Conservation (phyloP, 35 echinoderm and acorn worm genomes). For the Lytechinus pictus region DNA sequence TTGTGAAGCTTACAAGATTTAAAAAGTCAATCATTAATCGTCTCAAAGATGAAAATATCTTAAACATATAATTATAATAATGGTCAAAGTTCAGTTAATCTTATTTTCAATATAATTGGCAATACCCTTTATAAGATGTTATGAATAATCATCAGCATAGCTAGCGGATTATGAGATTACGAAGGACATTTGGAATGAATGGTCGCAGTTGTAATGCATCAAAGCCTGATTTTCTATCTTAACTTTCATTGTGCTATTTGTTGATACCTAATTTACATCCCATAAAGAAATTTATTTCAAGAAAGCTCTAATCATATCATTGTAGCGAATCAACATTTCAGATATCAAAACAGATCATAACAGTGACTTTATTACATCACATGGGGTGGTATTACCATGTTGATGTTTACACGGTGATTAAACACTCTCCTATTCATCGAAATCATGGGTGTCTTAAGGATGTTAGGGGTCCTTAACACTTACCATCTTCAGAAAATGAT, state of each 20-base stretch:
- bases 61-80: too few relatives aligned
- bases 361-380: neutral
- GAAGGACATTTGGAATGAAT: too few relatives aligned
- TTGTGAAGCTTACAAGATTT: too few relatives aligned
- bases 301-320: neutral
- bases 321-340: neutral
- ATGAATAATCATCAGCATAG: too few relatives aligned
- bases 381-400: neutral
- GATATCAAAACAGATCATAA: neutral
- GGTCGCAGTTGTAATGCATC: too few relatives aligned
- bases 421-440: neutral
- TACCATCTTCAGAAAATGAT: neutral
- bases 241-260: neutral
- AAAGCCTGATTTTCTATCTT: neutral
- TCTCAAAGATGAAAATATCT: too few relatives aligned
- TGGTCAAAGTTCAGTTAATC: too few relatives aligned
- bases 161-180: too few relatives aligned
- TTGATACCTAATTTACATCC: neutral
- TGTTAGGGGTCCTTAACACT: neutral
- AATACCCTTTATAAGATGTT: too few relatives aligned
- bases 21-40: too few relatives aligned
- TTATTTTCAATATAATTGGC: too few relatives aligned
- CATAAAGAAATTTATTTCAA: neutral
- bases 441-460: neutral
- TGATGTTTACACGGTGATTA: neutral